Evolutionary conservation across 2,888 invertebrate species (phyloP).

Genomic region (Chaitophorus viminalis): DNA sequence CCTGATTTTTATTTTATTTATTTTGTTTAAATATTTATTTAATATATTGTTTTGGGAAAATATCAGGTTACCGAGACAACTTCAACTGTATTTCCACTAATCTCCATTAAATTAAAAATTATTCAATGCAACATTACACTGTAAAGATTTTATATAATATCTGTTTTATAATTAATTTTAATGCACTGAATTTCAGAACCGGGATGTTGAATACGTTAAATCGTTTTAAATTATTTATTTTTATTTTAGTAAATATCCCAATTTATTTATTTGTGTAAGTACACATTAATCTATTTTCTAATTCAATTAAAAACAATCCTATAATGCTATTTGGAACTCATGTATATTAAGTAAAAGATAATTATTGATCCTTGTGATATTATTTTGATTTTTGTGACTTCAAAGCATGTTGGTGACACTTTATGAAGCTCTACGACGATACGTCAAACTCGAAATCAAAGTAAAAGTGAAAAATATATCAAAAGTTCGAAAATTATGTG

Average conservation of each 20-base stretch:
- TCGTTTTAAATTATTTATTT: no score
- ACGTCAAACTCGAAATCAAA: conserved; percentile 37
- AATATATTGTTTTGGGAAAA: neutral
- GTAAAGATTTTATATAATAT: neutral
- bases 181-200: no score
- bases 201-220: no score
- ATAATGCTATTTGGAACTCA: neutral
- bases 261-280: no score
- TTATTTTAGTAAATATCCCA: no score
- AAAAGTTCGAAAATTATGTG: conserved; percentile 47
- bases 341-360: neutral
- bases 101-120: no score
- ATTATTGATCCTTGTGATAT: neutral
- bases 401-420: neutral
- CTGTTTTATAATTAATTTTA: neutral
- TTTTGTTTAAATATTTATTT: no score
- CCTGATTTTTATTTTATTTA: neutral
- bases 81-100: no score
- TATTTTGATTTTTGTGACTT: neutral
- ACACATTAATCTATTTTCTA: no score
- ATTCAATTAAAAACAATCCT: neutral
- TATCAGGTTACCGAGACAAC: neutral
- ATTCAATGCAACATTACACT: no score
- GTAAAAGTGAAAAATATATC: conserved; percentile 5
- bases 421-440: conserved; percentile 5